Base-by-base conservation (phyloP, 1,140 invertebrate genomes). In the Archegozetes longisetosus region DNA sequence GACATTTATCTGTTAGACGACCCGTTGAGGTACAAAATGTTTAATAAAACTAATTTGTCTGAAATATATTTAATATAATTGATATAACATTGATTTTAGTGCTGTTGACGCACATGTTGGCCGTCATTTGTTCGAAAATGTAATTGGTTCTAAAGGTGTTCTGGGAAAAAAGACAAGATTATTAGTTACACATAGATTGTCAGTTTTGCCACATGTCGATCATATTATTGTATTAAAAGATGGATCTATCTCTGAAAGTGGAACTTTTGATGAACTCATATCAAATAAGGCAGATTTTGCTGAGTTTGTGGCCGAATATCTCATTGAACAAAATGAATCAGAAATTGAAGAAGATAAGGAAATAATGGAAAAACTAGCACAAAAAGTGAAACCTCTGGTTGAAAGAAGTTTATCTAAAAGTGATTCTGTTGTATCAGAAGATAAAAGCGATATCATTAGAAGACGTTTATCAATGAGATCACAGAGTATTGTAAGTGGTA, bases 41-140 rank as follows among this genome's bases (percentile, higher is more conserved):
- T 40, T 40, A 40, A 40, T 40, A 17, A 40, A 40, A 40, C 17
- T 40, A 40, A n/a, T n/a, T n/a, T n/a, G n/a, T n/a, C n/a, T 40
- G 17, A 40, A 40, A 9, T 40, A 40, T 40, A n/a, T n/a, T n/a
- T n/a, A n/a, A n/a, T n/a, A n/a, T n/a, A n/a, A n/a, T n/a, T n/a
- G n/a, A n/a, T n/a, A n/a, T 23, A 52, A 52, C 17, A 1, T 3
- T 23, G 24, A 52, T 23, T n/a, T 13, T 26, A 73, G 71, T 68
- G 91, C 92, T 12, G 88, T 98, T 3, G 92, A 97, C 71, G 82
- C 86, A 32, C 90, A 96, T 71, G 92, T 96, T 17, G 88, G 88
- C 12, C 89, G 89, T 73, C 88, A 94, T 69, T 92, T 97, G 61
- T 96, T 97, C 70, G 88, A 95, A 63, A 83, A 91, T 68, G 83